These are phyloP conservation scores for Tamias sibiricus DNA, from an alignment of 2,113 vertebrate species.

Conservation along the genomic window DNA sequence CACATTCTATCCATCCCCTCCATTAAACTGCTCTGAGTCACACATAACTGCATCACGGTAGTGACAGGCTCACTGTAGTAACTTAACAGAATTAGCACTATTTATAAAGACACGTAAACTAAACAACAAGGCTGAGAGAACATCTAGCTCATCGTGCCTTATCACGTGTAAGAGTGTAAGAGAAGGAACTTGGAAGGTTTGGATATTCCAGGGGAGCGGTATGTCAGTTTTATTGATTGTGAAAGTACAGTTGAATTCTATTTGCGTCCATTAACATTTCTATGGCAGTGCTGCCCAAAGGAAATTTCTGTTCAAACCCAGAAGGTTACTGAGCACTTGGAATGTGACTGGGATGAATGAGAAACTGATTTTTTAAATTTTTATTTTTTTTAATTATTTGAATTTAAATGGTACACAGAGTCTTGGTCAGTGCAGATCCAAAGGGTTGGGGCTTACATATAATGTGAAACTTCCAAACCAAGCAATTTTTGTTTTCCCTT, in stretches of 20 bases:
- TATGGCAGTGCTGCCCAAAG: neutral
- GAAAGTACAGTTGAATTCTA: neutral
- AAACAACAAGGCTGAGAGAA: neutral
- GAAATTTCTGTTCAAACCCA: neutral
- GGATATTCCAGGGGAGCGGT: neutral
- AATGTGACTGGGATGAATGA: neutral
- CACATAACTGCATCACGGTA: neutral
- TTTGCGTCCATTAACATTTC: neutral
- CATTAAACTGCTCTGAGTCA: neutral
- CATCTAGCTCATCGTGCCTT: neutral
- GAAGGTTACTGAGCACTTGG: neutral
- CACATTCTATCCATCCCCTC: slow-evolving; percentile 1
- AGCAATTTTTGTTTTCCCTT: neutral
- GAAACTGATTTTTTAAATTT: neutral
- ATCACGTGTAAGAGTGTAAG: neutral
- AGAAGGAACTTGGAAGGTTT: neutral
- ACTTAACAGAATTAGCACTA: neutral
- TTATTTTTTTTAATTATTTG: slow-evolving; percentile 1
- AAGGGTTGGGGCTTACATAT: neutral
- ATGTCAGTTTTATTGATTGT: neutral
- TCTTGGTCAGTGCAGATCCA: neutral
- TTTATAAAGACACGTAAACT: neutral
- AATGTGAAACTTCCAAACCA: neutral
- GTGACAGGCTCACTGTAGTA: neutral
- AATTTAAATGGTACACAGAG: neutral